Base-by-base conservation (phyloP, 2,113 vertebrate genomes). In the Ictalurus furcatus region DNA sequence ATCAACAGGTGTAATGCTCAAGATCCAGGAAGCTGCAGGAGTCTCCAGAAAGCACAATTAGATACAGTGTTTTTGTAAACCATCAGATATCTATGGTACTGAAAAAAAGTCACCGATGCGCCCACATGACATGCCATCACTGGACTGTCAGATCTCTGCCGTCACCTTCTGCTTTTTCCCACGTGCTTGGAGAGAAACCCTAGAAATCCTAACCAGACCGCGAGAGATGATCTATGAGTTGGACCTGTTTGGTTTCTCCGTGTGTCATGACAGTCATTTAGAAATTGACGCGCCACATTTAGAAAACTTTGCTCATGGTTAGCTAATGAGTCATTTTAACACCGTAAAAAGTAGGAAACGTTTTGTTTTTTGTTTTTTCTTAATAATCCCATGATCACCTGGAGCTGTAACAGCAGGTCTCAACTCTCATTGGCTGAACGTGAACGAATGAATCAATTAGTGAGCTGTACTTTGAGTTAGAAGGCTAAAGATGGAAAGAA, bases 211-310 rank as follows among this genome's bases (percentile, higher is more conserved):
- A 90, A 91, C 90, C 91, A 85, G 73, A 80, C 52, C 84, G 61
- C 4, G 28, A 91, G 87, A 73, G 81, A 87, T 91, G 90, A 91
- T 90, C 87, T 90, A 90, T 80, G 67, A 83, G 89, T 85, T 71
- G 87, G 86, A 91, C 85, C 88, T 90, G 89, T 90, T 90, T 90
- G 89, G 84, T 81, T 88, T 71, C 79, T 86, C 82, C 74, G 65
- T 92, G 92, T 92, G 92, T 92, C 92, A 96, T 95, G 93, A 92
- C 90, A 94, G 91, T 82, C 90, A 95, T 95, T 95, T n/a, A n/a
- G n/a, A n/a, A n/a, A n/a, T n/a, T n/a, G n/a, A n/a, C n/a, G 81
- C 54, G 87, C 95, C 91, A 90, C 93, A 94, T 95, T 96, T 96
- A 95, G 95, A 96, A 96, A 94, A 88, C 81, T 93, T 93, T 84